A percentile compares a stretch with the other conserved stretches of the same genome.
Evolutionary conservation across 1,140 invertebrate species (phyloP).

Genomic region (Caenorhabditis brenneri): DNA sequence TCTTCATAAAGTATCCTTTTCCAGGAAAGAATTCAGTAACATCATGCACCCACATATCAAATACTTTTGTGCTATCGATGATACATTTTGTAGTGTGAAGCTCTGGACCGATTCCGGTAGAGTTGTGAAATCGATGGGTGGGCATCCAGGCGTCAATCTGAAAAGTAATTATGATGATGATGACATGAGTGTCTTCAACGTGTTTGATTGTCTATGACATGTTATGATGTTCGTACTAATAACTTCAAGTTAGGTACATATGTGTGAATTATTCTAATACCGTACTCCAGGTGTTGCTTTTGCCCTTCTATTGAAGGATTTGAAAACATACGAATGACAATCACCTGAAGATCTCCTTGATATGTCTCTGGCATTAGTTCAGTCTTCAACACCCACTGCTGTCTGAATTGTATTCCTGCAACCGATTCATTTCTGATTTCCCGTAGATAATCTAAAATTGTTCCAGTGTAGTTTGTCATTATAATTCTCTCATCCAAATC

Average conservation of each 20-base stretch:
- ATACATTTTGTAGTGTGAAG: slow-evolving; percentile 16
- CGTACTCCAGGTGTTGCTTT: too few species aligned
- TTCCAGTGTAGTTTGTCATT: slow-evolving; percentile 12
- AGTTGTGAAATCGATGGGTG: slow-evolving; percentile 15
- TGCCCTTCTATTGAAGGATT: background rate
- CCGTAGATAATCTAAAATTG: background rate
- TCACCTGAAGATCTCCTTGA: background rate
- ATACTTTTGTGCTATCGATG: background rate
- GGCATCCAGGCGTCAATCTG: slow-evolving; percentile 20
- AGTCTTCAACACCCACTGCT: slow-evolving; percentile 23
- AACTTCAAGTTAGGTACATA: too few species aligned
- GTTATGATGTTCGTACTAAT: too few species aligned
- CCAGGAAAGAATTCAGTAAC: background rate
- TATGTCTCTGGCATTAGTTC: slow-evolving; percentile 10
- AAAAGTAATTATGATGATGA: background rate
- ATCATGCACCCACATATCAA: slow-evolving; percentile 2
- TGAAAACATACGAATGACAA: too few species aligned
- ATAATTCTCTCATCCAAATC: slow-evolving; percentile 14
- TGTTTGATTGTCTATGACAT: too few species aligned
- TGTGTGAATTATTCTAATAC: too few species aligned
- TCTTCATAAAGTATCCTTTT: background rate
- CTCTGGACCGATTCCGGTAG: background rate
- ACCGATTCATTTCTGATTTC: background rate
- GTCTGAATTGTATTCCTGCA: background rate
- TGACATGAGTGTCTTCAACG: background rate